These are phyloP conservation scores for Semicossyphus pulcher DNA, from an alignment of 2,113 vertebrate species.

Conservation along the genomic window DNA sequence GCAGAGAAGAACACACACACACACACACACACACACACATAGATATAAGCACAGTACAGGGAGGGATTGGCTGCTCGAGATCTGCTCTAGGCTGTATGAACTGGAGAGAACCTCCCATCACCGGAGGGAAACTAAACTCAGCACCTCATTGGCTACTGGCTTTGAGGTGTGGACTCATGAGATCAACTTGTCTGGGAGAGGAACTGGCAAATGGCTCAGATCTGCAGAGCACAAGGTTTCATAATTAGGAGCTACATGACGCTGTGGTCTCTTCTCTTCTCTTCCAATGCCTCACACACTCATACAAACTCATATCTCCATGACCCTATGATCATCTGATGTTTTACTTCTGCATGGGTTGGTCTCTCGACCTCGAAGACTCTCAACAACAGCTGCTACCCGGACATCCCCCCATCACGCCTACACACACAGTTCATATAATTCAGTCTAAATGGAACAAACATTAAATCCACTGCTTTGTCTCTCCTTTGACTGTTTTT, in stretches of 20 bases:
- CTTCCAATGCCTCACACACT: not conserved
- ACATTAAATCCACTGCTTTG: not conserved
- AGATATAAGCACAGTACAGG: not conserved
- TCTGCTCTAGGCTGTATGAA: slow-evolving; percentile 51
- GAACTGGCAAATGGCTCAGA: not conserved
- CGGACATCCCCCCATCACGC: not conserved
- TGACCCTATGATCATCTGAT: not conserved
- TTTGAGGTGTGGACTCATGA: slow-evolving; percentile 46
- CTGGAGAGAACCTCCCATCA: slow-evolving; percentile 50
- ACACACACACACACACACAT: not conserved
- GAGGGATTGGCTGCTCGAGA: not conserved
- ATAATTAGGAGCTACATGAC: not conserved
- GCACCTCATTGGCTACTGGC: slow-evolving; percentile 63
- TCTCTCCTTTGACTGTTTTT: not conserved
- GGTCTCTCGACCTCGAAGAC: slow-evolving; percentile 2
- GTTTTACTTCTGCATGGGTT: slow-evolving; percentile 55
- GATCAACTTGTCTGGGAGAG: slow-evolving; percentile 21
- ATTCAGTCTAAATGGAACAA: not conserved
- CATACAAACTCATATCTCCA: slow-evolving; percentile 1
- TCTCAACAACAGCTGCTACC: slow-evolving; percentile 50
- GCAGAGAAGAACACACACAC: not conserved
- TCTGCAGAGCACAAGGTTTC: not conserved
- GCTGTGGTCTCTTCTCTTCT: too few species aligned
- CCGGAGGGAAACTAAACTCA: slow-evolving; percentile 42
- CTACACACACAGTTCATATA: not conserved